Base-by-base conservation (phyloP, 2,113 vertebrate genomes). In the Nyctereutes procyonoides region DNA sequence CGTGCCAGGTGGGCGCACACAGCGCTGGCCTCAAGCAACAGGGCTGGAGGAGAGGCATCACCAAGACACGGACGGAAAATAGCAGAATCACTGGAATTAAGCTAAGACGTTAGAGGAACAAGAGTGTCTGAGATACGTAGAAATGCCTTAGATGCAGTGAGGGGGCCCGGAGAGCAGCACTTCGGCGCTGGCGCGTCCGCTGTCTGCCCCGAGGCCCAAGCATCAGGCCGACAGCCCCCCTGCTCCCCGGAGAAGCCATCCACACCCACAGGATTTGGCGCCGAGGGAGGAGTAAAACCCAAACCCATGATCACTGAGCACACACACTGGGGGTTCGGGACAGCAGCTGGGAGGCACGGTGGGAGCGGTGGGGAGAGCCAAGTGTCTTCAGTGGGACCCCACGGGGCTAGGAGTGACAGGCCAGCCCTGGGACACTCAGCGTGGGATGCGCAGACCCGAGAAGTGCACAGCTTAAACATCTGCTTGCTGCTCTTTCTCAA, bases 391-490 rank as follows among this genome's bases (percentile, higher is more conserved):
- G 32, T 9, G 65, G 65, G 65, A n/a, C 7, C 65, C 3, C 3
- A 3, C 1, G 15, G 65, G 30, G 63, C 63, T 0, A 2, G 63
- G 14, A 17, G 32, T 43, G 30, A 17, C 1, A 0, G 22, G 12
- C 11, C 0, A 28, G 81, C n/a, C 81, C 43, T 4, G 32, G 26
- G 55, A 26, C 35, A 3, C 43, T 17, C 3, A 1, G 22, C 0
- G 6, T 15, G 28, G 12, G 56, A 6, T 1, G 55, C 14, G 11
- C 32, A 22, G 43, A 15, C 10, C 22, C 5, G 0, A 8, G 71
- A 4, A 0, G 6, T 1, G 2, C 0, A 10, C 38, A 6, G 28
- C 9, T 9, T 11, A 9, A 24, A 56, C 71, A 6, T 3, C 32
- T 48, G 11, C 88, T 62, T 2, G 6, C 32, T 0, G 32, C 90